Conservation (phyloP, 2,888 invertebrate genomes). For the Emmelina monodactyla region DNA sequence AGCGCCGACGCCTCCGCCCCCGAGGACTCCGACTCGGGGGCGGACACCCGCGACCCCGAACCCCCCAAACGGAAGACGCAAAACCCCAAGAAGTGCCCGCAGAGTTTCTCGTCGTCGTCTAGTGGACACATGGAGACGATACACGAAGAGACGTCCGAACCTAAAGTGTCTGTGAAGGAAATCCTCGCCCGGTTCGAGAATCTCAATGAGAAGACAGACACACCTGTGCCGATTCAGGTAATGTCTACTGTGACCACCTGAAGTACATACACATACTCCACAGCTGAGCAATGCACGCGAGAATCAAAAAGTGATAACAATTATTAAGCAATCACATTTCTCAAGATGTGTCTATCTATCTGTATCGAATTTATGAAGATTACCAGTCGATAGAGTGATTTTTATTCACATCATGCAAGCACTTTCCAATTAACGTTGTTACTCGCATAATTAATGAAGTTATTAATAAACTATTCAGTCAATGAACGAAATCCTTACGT, state of each 20-base stretch:
- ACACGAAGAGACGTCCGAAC: conserved; percentile 77
- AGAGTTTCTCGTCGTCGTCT: conserved; percentile 63
- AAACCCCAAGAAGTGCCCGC: conserved; percentile 45
- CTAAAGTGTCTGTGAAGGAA: conserved; percentile 84
- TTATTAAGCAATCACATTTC: neutral
- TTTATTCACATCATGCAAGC: conserved; percentile 13
- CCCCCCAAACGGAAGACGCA: conserved; percentile 30
- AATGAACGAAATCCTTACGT: too few species aligned
- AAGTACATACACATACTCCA: too few species aligned
- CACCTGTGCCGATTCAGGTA: conserved; percentile 28
- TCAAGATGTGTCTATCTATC: neutral
- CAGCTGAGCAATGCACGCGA: too few species aligned
- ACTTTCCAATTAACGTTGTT: conserved; percentile 19
- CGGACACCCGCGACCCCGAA: conserved; percentile 66
- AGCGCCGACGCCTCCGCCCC: conserved; percentile 69
- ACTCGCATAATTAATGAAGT: too few species aligned
- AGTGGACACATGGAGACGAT: conserved; percentile 83
- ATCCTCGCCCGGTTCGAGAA: conserved; percentile 84
- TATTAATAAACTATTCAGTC: too few species aligned
- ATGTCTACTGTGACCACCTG: conserved; percentile 7
- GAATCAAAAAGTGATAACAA: neutral
- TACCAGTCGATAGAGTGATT: conserved; percentile 24
- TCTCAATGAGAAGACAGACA: conserved; percentile 59
- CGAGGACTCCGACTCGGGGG: conserved; percentile 72
- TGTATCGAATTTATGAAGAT: conserved; percentile 20